Base-by-base conservation (phyloP, 1,140 invertebrate genomes). In the Brachionus plicatilis region DNA sequence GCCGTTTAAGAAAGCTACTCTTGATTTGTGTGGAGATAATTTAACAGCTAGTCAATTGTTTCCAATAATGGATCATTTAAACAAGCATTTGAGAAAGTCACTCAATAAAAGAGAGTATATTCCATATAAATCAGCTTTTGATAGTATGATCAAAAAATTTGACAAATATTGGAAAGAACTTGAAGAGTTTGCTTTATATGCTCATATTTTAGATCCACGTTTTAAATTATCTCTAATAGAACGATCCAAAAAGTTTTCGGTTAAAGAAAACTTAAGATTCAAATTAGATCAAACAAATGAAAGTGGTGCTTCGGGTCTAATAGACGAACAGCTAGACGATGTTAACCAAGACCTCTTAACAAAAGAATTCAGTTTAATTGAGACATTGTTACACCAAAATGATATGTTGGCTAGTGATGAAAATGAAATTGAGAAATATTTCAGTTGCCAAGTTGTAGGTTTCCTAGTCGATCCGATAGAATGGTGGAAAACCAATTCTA, bases 81-180 rank as follows among this genome's bases (percentile, higher is more conserved):
- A 65, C 56, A 65, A 65, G 3, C 56, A 65, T 65, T 65, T 65
- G 24, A 65, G 24, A 65, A 65, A 65, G 24, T 24, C 24, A 27
- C 17, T 65, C 17, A 65, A 65, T 65, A 65, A 65, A 65, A 65
- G 56, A 65, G 56, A 65, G 24, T 65, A 65, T 65, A 24, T 65
- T 65, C 24, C 24, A 65, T 65, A 24, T 27, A 65, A 65, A 24
- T 27, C 56, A 24, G 56, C 56, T 27, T 65, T 65, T n/a, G 17
- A 65, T 24, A 65, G 24, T 24, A 65, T 65, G 56, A 24, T 27
- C 24, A 24, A 24, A 65, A 65, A 65, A 65, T 65, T 65, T 65
- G 56, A 65, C n/a, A 65, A 65, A 65, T 65, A 65, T 65, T 65
- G 56, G 56, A 17, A 65, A 65, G 56, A 65, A 65, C n/a, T 65